Base-by-base conservation (phyloP, 2,888 invertebrate genomes). In the Tipula vernalis region DNA sequence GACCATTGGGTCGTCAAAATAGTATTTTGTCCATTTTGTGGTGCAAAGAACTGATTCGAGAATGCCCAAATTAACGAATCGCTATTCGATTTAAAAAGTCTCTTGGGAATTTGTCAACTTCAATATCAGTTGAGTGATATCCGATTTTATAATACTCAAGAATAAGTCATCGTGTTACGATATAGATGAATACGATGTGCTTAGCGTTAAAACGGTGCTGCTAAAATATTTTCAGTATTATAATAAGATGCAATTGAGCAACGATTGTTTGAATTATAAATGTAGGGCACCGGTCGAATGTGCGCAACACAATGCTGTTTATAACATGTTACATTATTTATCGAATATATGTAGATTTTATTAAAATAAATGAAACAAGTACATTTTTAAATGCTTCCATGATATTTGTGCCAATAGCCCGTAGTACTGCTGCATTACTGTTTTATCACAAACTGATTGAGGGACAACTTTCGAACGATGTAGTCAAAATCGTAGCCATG, bases 401-500 rank as follows among this genome's bases (percentile, higher is more conserved):
- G 94, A 92, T 97, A 88, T 97, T 98, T 91, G 92, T 98, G 87
- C 98, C 98, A 71, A 92, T 98, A 87, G 96, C 96, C 83, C 94
- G 95, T 88, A 96, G 97, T 89, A 94, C 95, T 87, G 95, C 95
- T 87, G 94, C 95, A 87, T 91, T 96, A 89, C 93, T 94, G 86
- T 95, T 95, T 90, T 97, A 95, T 90, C 92, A 95, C 89, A 93
- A 94, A 89, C 92, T 97, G 88, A 93, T 95, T 90, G 92, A 92
- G 86, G 89, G 88, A 91, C 91, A 90, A 91, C 88, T 91, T 3
- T 89, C 89, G 87, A 91, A 91, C 88, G 91, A 91, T 85, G 88
- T 91, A 18, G 91, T 91, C 3, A 89, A 90, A 88, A 93, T 97
- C 88, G 94, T 95, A 87, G 97, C 96, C 36, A 95, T 97, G 92